These are phyloP conservation scores for Myotis myotis DNA, from an alignment of 2,797 vertebrate genomes.

Conservation along the genomic window DNA sequence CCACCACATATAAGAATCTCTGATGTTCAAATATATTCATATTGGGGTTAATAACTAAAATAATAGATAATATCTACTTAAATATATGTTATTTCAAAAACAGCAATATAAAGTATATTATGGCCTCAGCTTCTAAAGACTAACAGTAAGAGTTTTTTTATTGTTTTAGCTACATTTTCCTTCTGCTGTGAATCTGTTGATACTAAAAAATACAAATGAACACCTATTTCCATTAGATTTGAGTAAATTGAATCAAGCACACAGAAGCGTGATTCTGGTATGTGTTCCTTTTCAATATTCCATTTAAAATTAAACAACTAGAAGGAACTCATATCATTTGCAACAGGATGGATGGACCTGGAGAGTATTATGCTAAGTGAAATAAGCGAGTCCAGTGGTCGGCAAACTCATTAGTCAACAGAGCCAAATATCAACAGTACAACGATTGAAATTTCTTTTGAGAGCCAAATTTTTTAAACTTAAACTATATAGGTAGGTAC, in stretches of 20 bases:
- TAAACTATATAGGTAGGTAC: no score
- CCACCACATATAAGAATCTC: neutral
- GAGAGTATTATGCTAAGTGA: no score
- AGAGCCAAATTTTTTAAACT: no score
- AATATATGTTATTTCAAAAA: slow-evolving; percentile 42
- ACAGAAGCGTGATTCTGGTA: neutral
- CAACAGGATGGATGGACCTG: no score
- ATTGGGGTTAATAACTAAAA: neutral
- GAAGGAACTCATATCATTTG: no score
- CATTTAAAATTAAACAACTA: slow-evolving; percentile 52
- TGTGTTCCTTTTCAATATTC: slow-evolving; percentile 2
- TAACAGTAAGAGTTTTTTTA: neutral
- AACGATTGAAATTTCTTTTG: no score
- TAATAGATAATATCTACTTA: neutral
- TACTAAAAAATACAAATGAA: slow-evolving; percentile 52
- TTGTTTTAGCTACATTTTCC: slow-evolving; percentile 26
- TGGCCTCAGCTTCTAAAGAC: slow-evolving; percentile 14
- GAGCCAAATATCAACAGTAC: no score
- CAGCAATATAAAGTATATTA: neutral
- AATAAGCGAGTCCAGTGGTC: no score
- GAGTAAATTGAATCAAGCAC: slow-evolving; percentile 33
- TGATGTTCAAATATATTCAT: neutral
- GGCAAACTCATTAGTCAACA: no score
- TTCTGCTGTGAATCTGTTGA: slow-evolving; percentile 27
- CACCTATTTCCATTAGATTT: slow-evolving; percentile 37